Base-by-base conservation (phyloP, 2,888 invertebrate species). In the Heliconius hortense region DNA sequence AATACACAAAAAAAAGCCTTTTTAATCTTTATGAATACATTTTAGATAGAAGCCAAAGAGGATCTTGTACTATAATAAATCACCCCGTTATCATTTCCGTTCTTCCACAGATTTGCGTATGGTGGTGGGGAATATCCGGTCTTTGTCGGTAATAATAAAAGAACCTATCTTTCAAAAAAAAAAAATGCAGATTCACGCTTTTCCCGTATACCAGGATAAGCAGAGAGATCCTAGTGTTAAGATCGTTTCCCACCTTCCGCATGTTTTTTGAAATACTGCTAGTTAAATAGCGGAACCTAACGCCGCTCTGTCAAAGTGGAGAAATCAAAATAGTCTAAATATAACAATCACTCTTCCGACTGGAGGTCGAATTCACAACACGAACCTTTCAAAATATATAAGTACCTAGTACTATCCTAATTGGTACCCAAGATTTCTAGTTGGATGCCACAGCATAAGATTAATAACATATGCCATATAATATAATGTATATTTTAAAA, bases 1-100 rank as follows among this genome's bases (percentile, higher is more conserved):
- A 56, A 3, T n/a, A 56, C n/a, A 11, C 0, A n/a, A n/a, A n/a
- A 56, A n/a, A 56, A n/a, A 3, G n/a, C 10, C 21, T 10, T n/a
- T 56, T 56, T 56, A n/a, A 56, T 21, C 56, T 56, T n/a, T n/a
- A 48, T 48, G 18, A 48, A 21, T n/a, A 4, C 10, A 56, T 56
- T 56, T 21, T n/a, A 56, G n/a, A 56, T 56, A 56, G 8, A n/a
- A 56, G 56, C 56, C 56, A n/a, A 56, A n/a, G 56, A 56, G 56
- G 56, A 56, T 56, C n/a, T 56, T 56, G 21, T 56, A 56, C 56
- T 56, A 60, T 26, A 60, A 26, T 60, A 60, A 60, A 60, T 60
- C 60, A 60, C 24, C 26, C 26, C 15, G 60, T 60, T 60, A 60
- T 60, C 60, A 60, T 60, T 60, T 60, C 26, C 60, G 26, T 60